A percentile compares a stretch with the other conserved stretches of the same genome.
These are phyloP conservation scores for Azemiops feae DNA, from an alignment of 2,113 vertebrate species.

Conservation along the genomic window DNA sequence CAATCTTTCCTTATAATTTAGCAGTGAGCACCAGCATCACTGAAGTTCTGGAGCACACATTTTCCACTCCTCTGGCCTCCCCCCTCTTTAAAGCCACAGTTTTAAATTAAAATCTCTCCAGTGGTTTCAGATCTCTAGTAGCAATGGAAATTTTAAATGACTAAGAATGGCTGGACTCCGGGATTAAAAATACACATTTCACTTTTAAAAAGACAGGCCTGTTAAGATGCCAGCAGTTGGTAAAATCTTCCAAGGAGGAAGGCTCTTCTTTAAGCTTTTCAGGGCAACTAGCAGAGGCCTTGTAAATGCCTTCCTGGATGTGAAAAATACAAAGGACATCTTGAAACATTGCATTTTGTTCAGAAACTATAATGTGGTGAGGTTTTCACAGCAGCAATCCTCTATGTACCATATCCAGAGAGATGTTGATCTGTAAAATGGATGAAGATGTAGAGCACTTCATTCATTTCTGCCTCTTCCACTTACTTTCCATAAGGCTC, in stretches of 20 bases:
- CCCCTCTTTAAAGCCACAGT: constrained; percentile 50
- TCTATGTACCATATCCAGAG: neutral
- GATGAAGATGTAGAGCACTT: neutral
- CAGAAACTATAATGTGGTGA: neutral
- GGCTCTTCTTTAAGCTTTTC: neutral
- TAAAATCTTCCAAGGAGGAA: neutral
- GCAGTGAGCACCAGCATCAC: constrained; percentile 29
- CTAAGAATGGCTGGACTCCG: constrained; percentile 32
- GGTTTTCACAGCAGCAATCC: neutral
- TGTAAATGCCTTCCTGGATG: neutral
- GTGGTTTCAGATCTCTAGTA: constrained; percentile 54
- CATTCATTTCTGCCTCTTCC: neutral
- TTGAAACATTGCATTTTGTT: neutral
- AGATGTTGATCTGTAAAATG: neutral
- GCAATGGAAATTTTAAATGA: constrained; percentile 40
- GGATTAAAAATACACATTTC: constrained; percentile 9
- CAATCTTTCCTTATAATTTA: constrained; percentile 19
- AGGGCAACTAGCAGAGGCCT: neutral
- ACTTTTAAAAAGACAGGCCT: constrained; percentile 25
- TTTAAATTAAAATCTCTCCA: constrained; percentile 37
- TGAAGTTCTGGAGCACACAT: constrained; percentile 41
- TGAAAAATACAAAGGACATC: neutral
- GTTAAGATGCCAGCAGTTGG: neutral
- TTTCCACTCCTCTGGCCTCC: constrained; percentile 47
- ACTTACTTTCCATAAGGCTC: neutral